A percentile compares a stretch with the other conserved stretches of the same genome.
These are phyloP conservation scores for Plutella xylostella DNA, from an alignment of 2,888 invertebrate genomes.

Conservation along the genomic window DNA sequence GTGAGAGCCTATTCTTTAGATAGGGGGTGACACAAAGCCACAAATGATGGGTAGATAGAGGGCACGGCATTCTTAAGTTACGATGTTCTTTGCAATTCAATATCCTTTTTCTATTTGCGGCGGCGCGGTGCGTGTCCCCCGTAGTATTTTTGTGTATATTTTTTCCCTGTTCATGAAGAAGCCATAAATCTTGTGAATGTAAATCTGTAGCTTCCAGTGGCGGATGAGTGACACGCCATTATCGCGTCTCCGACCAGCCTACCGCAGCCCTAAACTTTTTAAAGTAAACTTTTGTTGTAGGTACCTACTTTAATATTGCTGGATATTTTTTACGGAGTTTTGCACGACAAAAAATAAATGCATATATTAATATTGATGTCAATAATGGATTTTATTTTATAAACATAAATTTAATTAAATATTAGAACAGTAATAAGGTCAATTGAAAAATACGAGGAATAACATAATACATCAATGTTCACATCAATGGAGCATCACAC, in stretches of 20 bases:
- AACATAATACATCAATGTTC: too few species aligned
- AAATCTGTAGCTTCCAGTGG: conserved; percentile 65
- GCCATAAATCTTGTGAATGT: conserved; percentile 67
- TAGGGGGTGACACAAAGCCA: conserved; percentile 28
- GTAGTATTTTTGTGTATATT: conserved; percentile 50
- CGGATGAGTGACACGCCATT: conserved; percentile 67
- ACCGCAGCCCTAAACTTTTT: conserved; percentile 42
- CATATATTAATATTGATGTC: too few species aligned
- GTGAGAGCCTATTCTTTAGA: conserved; percentile 3
- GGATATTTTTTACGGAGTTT: too few species aligned
- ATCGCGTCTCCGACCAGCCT: conserved; percentile 37
- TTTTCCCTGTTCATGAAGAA: conserved; percentile 64
- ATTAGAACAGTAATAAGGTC: too few species aligned
- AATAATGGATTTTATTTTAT: too few species aligned
- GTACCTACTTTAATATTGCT: background rate
- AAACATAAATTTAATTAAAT: too few species aligned
- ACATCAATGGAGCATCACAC: too few species aligned
- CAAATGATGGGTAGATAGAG: conserved; percentile 38
- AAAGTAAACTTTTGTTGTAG: background rate
- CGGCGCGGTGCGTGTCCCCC: conserved; percentile 21
- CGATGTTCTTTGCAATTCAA: conserved; percentile 47
- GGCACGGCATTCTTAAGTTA: conserved; percentile 44
- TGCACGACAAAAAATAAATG: too few species aligned
- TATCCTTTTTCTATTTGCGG: conserved; percentile 53
- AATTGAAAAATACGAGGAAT: too few species aligned